Percentiles rank a stretch among this genome's conserved stretches.
Evolutionary conservation across 2,797 vertebrate species (phyloP).

Genomic region (Alfaro cultratus): DNA sequence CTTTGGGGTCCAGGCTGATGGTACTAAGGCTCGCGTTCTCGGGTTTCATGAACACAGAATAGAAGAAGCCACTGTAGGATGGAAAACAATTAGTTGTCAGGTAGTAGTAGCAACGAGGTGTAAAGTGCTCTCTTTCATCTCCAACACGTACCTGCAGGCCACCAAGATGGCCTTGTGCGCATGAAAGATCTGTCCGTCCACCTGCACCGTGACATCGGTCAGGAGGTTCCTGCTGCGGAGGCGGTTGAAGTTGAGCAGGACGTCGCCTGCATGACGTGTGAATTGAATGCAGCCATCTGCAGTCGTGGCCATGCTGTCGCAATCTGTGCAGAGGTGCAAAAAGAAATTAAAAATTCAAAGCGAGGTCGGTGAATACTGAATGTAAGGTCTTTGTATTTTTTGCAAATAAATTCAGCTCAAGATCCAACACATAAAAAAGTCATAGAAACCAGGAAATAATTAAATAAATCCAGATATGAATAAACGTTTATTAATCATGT

Average conservation of each 20-base stretch:
- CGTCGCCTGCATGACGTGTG: conserved; percentile 93
- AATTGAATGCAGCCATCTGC: conserved; percentile 96
- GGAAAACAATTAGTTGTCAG: not conserved
- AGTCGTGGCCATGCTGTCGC: conserved; percentile 85
- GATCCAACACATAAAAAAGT: not conserved
- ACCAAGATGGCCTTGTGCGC: conserved; percentile 96
- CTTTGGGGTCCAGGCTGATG: conserved; percentile 92
- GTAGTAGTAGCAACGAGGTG: not conserved
- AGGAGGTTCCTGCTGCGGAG: conserved; percentile 92
- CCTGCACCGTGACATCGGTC: conserved; percentile 91
- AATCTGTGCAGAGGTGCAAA: conserved; percentile 45
- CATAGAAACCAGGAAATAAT: not conserved
- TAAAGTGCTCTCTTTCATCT: not conserved
- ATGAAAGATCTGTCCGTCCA: conserved; percentile 89
- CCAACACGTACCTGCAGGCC: conserved; percentile 91
- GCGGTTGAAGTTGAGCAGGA: conserved; percentile 95
- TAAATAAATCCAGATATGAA: not conserved
- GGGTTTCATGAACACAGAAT: conserved; percentile 93
- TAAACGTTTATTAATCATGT: not conserved
- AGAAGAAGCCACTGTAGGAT: conserved; percentile 91
- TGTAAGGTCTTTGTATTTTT: not conserved
- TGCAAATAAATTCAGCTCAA: not conserved
- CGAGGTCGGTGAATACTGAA: not conserved
- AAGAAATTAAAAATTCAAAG: not conserved
- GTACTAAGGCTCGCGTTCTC: conserved; percentile 89